Conservation (phyloP, 2,888 invertebrate species). For the Dryobota labecula region DNA sequence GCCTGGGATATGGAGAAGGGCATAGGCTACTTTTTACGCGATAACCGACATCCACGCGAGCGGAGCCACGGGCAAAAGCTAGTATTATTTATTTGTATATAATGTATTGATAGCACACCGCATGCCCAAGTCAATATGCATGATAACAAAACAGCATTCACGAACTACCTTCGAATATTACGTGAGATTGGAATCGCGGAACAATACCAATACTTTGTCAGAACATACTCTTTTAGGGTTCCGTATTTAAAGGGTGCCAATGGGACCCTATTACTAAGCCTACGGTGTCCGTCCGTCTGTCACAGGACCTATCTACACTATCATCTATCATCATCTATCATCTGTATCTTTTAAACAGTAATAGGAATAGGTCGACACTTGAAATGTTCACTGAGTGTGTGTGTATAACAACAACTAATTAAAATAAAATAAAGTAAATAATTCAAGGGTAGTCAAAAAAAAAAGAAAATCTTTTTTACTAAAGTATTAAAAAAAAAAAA, state of each 20-base stretch:
- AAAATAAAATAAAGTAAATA: background rate
- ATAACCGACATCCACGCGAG: too few relatives aligned
- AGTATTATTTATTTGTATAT: too few relatives aligned
- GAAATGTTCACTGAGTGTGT: background rate
- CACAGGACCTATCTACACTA: too few relatives aligned
- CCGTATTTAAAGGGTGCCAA: background rate
- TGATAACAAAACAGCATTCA: constrained; percentile 37
- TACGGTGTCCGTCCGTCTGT: too few relatives aligned
- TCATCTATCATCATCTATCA: too few relatives aligned
- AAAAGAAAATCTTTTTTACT: background rate
- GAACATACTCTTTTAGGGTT: constrained; percentile 29
- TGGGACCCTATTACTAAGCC: background rate
- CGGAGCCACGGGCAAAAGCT: too few relatives aligned
- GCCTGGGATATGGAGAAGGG: too few relatives aligned
- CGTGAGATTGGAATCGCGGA: constrained; percentile 64
- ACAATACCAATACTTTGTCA: constrained; percentile 50
- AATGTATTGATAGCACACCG: too few relatives aligned
- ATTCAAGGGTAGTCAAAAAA: background rate
- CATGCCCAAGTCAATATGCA: constrained; percentile 19
- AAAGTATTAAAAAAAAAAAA: background rate
- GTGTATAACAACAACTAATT: background rate
- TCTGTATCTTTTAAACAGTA: background rate
- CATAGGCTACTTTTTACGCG: too few relatives aligned
- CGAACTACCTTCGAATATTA: constrained; percentile 54
- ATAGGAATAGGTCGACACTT: background rate